These are phyloP conservation scores for Quadroppia sp. DNA, from an alignment of 2,888 invertebrate species.

Conservation along the genomic window DNA sequence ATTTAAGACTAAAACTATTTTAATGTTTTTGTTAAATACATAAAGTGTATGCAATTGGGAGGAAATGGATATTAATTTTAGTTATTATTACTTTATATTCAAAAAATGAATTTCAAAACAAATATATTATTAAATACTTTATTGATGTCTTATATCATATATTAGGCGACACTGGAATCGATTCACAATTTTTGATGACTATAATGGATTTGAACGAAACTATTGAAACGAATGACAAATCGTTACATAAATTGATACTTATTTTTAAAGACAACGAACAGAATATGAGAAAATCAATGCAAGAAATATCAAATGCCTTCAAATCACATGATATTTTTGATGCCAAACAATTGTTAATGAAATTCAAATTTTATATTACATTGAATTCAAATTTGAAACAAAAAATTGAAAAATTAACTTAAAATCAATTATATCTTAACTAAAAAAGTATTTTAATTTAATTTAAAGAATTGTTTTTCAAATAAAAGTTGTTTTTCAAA, in stretches of 20 bases:
- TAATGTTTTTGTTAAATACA: too few relatives aligned
- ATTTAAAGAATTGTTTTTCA: background rate
- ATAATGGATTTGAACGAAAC: conserved; percentile 88
- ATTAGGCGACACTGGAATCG: conserved; percentile 55
- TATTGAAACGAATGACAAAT: conserved; percentile 62
- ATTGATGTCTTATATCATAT: background rate
- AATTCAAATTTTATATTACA: conserved; percentile 71
- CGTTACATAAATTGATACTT: conserved; percentile 54
- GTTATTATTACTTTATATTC: too few relatives aligned
- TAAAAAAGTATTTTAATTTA: too few relatives aligned
- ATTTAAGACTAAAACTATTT: too few relatives aligned
- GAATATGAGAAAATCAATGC: conserved; percentile 49
- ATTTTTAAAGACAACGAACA: conserved; percentile 49
- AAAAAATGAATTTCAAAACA: background rate
- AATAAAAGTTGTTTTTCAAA: background rate
- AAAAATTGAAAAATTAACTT: background rate
- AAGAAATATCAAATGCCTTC: conserved; percentile 64
- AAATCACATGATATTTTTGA: conserved; percentile 60
- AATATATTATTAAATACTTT: background rate
- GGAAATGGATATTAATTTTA: too few relatives aligned
- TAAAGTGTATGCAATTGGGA: too few relatives aligned
- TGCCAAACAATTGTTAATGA: conserved; percentile 65
- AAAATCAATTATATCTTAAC: background rate
- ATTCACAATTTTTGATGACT: conserved; percentile 68
- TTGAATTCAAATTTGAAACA: background rate